Evolutionary conservation across 1,140 invertebrate species (phyloP).

Genomic region (Ostrea denselamellosa): DNA sequence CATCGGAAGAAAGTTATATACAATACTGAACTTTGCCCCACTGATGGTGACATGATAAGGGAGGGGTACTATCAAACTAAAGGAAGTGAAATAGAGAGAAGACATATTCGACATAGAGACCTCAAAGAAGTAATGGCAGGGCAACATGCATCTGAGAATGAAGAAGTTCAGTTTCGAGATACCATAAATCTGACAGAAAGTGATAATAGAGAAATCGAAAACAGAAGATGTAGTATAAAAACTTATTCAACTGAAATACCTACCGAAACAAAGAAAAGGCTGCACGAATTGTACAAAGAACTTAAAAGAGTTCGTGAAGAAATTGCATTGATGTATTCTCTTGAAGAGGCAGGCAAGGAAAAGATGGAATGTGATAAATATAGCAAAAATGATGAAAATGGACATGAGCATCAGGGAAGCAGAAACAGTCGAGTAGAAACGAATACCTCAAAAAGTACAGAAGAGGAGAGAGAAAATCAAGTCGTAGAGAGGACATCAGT

Average conservation of each 20-base stretch:
- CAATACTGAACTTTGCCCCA: neutral
- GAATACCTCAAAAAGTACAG: too few species aligned
- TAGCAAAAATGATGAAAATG: neutral
- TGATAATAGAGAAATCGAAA: neutral
- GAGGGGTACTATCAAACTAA: neutral
- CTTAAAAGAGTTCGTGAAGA: conserved; percentile 7
- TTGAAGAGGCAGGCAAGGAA: neutral
- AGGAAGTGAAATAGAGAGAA: neutral
- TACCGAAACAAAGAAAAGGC: neutral
- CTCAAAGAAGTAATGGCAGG: neutral
- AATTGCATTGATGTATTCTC: conserved; percentile 4
- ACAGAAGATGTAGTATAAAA: neutral
- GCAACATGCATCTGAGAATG: neutral
- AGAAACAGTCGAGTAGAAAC: too few species aligned
- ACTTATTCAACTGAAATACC: neutral
- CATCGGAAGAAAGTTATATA: neutral
- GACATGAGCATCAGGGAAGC: too few species aligned
- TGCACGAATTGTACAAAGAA: neutral
- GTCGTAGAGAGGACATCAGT: too few species aligned
- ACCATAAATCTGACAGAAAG: neutral
- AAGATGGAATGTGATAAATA: neutral
- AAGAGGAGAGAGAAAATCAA: too few species aligned
- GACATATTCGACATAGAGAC: neutral
- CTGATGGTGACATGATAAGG: neutral
- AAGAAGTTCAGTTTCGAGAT: neutral